Percentiles rank a stretch among this genome's conserved stretches.
Conservation (phyloP, 2,797 vertebrate genomes). For the Phrynocephalus forsythii region DNA sequence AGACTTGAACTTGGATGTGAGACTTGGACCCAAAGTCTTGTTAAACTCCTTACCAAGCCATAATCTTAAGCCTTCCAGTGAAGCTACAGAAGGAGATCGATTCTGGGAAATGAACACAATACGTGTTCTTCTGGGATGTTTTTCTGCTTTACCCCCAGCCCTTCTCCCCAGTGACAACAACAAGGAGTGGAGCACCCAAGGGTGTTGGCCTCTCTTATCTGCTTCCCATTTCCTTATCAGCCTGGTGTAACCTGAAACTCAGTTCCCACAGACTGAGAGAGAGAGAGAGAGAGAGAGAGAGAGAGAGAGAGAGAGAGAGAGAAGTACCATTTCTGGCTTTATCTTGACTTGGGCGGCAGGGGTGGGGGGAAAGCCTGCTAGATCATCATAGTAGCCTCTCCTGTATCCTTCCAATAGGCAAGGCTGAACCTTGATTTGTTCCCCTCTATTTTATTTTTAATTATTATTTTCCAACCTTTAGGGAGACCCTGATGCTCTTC, state of each 20-base stretch:
- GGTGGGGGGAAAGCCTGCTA: too few relatives aligned
- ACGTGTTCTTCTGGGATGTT: too few relatives aligned
- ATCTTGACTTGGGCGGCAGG: too few relatives aligned
- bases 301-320: too few relatives aligned
- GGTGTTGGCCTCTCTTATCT: background rate
- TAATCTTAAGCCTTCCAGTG: too few relatives aligned
- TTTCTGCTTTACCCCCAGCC: background rate
- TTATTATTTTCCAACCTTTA: background rate
- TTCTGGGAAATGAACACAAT: background rate
- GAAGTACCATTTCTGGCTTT: slow-evolving; percentile 55
- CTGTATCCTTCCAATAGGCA: background rate
- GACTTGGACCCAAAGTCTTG: too few relatives aligned
- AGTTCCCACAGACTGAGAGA: slow-evolving; percentile 10
- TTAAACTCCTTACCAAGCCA: too few relatives aligned
- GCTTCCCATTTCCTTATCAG: background rate
- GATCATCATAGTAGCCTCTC: too few relatives aligned
- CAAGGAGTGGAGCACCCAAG: background rate
- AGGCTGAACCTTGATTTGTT: background rate
- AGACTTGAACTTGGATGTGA: too few relatives aligned
- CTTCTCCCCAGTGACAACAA: background rate
- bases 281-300: slow-evolving; percentile 1
- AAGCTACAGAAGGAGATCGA: background rate
- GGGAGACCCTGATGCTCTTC: slow-evolving; percentile 66
- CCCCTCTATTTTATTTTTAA: slow-evolving; percentile 61
- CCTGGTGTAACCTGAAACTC: background rate